phyloP scores from a whole-genome alignment of 2,113 vertebrate genomes.

The Gallinago undulata region DNA sequence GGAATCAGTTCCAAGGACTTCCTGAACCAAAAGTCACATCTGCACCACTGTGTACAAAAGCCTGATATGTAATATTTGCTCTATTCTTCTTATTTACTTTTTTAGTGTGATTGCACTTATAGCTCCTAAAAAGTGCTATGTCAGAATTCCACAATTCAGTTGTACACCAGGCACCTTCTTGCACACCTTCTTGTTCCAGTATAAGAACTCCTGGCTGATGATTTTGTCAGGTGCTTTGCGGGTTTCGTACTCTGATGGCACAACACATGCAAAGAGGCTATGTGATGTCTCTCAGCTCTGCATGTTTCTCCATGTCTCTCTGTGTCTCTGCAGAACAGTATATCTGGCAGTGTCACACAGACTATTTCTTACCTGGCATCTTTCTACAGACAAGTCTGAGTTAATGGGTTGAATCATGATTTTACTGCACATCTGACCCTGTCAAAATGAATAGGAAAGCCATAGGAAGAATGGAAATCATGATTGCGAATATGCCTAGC shows the following conservation, averaged over 20 bases:
- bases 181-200: background rate
- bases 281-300: background rate
- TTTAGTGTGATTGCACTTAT: background rate
- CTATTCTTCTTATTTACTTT: background rate
- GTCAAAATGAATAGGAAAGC: background rate
- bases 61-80: fast-evolving
- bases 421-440: background rate
- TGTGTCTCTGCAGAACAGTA: background rate
- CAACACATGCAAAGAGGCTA: background rate
- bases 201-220: background rate
- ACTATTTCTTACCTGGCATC: background rate
- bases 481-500: background rate
- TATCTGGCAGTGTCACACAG: background rate
- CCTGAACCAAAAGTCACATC: background rate
- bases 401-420: background rate
- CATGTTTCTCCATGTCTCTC: background rate
- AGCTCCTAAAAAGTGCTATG: background rate
- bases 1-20: background rate
- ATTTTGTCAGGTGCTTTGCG: background rate
- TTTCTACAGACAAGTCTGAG: background rate
- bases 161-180: background rate
- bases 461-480: background rate
- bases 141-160: background rate
- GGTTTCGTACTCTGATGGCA: background rate
- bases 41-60: background rate